Base-by-base conservation (phyloP, 2,113 vertebrate genomes). In the Synchiropus splendidus region DNA sequence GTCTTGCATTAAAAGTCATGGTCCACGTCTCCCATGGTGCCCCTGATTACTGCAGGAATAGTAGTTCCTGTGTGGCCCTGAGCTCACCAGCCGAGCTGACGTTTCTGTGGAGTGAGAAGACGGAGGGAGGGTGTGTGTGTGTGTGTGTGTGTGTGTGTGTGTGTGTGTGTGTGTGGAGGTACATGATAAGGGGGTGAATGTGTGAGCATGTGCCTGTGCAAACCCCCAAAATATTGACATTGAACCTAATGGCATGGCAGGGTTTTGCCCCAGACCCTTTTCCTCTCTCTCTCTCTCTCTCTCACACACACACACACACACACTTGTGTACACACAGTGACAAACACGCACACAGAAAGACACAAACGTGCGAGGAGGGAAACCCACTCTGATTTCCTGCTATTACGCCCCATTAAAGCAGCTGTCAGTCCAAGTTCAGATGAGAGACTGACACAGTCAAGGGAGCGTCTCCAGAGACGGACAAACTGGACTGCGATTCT, bases 331-430 rank as follows among this genome's bases (percentile, higher is more conserved):
- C 30, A 18, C 42, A 34, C 44, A 36, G 37, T 42, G 35, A 45
- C 51, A 27, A 42, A 53, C 30, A 51, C 30, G 40, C 44, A 46
- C 31, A 42, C 12, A 43, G 44, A 35, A 49, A 40, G 48, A 46
- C 45, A 51, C 48, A 61, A 43, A 54, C 43, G 49, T 48, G 47
- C 10, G 1, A 36, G 15, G 55, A 48, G 42, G 59, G 54, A 67
- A 79, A 76, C 80, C 70, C 72, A 48, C 70, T 78, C 79, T 82
- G 78, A 83, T 86, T 87, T 86, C 83, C 85, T 84, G 86, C 75
- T 80, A 83, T 88, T 83, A 84, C 64, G 45, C 63, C 72, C 74
- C 68, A 88, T 86, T 85, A 86, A 70, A 72, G 75, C 46, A 80
- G 70, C 81, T 81, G 82, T 84, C 82, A 84, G 70, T 85, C 83